A percentile compares a stretch with the other conserved stretches of the same genome.
These are phyloP conservation scores for Linurgus olivaceus DNA, from an alignment of 2,797 vertebrate genomes.

Conservation along the genomic window DNA sequence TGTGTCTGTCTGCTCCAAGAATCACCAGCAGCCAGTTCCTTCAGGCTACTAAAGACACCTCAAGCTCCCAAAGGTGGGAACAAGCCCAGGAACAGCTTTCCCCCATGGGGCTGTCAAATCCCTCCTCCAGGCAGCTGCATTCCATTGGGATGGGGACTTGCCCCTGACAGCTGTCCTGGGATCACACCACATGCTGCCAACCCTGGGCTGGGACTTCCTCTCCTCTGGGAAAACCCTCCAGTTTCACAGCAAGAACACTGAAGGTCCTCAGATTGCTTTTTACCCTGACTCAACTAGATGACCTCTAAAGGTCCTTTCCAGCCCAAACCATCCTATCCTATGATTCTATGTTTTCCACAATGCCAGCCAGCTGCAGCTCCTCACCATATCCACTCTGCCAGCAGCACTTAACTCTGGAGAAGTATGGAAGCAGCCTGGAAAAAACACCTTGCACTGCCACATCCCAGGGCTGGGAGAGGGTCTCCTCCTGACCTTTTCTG, in stretches of 20 bases:
- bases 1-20: accelerated
- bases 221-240: not conserved
- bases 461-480: not conserved
- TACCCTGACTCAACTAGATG: not conserved
- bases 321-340: not conserved
- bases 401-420: not conserved
- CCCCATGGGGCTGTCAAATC: not conserved
- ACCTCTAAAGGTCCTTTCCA: not conserved
- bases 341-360: not conserved
- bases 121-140: not conserved
- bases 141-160: not conserved
- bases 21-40: not conserved
- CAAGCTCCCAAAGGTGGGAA: not conserved
- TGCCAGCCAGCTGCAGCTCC: not conserved
- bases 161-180: not conserved
- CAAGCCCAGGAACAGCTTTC: not conserved
- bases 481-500: not conserved
- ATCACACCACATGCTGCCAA: not conserved
- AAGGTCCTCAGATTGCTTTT: not conserved
- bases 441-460: not conserved
- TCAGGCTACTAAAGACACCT: not conserved
- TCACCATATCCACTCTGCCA: not conserved
- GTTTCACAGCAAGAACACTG: not conserved
- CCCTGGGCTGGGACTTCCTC: not conserved
- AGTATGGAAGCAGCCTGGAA: not conserved